These are phyloP conservation scores for Acanthis flammea DNA, from an alignment of 2,797 vertebrate species.

Conservation along the genomic window DNA sequence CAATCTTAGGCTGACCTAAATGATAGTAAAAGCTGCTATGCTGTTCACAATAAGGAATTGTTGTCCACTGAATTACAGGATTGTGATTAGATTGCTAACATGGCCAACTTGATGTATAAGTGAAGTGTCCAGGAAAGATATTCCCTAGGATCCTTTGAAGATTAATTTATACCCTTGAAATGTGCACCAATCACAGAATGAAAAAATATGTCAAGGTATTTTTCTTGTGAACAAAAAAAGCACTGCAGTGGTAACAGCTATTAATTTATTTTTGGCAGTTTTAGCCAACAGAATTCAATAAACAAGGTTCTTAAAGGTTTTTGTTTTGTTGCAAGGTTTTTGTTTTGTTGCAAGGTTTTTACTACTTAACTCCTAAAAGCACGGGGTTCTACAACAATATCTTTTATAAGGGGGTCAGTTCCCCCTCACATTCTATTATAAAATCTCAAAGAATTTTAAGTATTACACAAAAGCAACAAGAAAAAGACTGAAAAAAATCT, in stretches of 20 bases:
- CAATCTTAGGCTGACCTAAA: slow-evolving; percentile 81
- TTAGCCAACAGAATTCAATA: slow-evolving; percentile 69
- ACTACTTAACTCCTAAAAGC: slow-evolving; percentile 18
- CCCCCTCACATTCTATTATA: not conserved
- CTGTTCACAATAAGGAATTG: slow-evolving; percentile 80
- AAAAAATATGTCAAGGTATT: slow-evolving; percentile 78
- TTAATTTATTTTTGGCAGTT: slow-evolving; percentile 74
- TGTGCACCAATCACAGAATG: slow-evolving; percentile 74
- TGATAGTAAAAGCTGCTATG: slow-evolving; percentile 73
- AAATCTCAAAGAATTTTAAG: not conserved
- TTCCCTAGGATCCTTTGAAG: slow-evolving; percentile 71
- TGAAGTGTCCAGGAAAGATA: slow-evolving; percentile 72
- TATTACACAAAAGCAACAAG: not conserved
- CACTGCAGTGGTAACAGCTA: slow-evolving; percentile 49
- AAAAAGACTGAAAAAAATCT: not conserved
- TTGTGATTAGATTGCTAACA: slow-evolving; percentile 82
- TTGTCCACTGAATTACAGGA: slow-evolving; percentile 80
- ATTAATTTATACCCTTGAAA: slow-evolving; percentile 80
- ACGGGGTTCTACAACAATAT: not conserved
- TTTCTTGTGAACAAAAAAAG: slow-evolving; percentile 73
- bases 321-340: slow-evolving; percentile 44
- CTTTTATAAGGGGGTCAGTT: not conserved
- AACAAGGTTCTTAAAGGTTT: slow-evolving; percentile 51
- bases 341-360: slow-evolving; percentile 31
- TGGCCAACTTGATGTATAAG: slow-evolving; percentile 76